phyloP scores from a whole-genome alignment of 2,797 vertebrate species.

The Dromococcyx pavoninus region DNA sequence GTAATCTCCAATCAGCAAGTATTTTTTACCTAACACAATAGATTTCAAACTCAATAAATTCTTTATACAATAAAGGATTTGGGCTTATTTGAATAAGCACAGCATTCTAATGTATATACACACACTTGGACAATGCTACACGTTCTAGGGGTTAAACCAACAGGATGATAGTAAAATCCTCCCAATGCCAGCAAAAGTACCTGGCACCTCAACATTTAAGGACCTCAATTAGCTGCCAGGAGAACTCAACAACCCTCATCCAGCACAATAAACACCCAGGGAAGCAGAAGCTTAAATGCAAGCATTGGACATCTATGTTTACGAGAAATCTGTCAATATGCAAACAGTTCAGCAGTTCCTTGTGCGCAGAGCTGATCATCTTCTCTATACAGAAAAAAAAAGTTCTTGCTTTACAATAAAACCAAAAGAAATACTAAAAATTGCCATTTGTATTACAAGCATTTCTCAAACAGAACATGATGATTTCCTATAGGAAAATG shows the following conservation, averaged over 20 bases:
- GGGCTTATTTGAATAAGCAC: background rate
- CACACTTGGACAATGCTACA: background rate
- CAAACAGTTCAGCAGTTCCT: background rate
- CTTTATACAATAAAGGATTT: background rate
- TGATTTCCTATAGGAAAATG: background rate
- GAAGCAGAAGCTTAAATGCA: background rate
- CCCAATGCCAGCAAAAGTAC: background rate
- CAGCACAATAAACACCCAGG: background rate
- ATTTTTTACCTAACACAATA: background rate
- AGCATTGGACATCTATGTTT: background rate
- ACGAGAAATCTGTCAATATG: background rate
- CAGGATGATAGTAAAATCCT: background rate
- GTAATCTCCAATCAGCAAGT: background rate
- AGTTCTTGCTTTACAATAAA: background rate
- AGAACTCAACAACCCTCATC: background rate
- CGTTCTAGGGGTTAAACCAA: background rate
- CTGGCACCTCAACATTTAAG: background rate
- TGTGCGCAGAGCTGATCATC: background rate
- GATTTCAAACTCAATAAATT: background rate
- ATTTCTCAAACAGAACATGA: background rate
- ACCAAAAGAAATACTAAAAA: background rate
- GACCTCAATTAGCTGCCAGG: background rate
- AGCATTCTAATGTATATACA: accelerated
- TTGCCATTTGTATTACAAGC: background rate
- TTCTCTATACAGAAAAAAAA: background rate